A percentile compares a stretch with the other conserved stretches of the same genome.
These are phyloP conservation scores for Magallana angulata DNA, from an alignment of 1,140 invertebrate genomes.

Conservation along the genomic window DNA sequence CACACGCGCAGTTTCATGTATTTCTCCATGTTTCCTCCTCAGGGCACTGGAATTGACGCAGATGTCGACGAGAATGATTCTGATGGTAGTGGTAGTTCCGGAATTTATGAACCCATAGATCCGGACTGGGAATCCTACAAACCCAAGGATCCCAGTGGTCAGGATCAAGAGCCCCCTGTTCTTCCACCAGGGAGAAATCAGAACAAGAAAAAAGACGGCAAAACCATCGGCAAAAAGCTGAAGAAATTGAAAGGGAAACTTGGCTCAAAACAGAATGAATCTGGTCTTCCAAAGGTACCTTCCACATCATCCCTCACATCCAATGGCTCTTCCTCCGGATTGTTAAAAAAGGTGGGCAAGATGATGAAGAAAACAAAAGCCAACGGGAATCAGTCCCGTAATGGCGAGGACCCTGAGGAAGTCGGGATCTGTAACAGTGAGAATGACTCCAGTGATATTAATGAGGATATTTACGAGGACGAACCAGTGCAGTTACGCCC, in stretches of 20 bases:
- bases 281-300: background rate
- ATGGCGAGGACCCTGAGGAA: constrained; percentile 13
- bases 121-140: constrained; percentile 14
- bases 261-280: constrained; percentile 19
- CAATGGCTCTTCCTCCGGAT: background rate
- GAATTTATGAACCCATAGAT: constrained; percentile 35
- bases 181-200: constrained; percentile 5
- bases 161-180: constrained; percentile 14
- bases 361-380: constrained; percentile 34
- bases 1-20: background rate
- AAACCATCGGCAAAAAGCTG: constrained; percentile 32
- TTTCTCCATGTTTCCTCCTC: background rate
- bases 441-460: constrained; percentile 24
- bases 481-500: constrained; percentile 31
- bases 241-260: constrained; percentile 37
- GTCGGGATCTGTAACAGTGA: constrained; percentile 20
- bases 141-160: background rate
- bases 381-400: background rate
- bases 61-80: constrained; percentile 29
- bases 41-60: constrained; percentile 26
- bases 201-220: constrained; percentile 29
- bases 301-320: constrained; percentile 16
- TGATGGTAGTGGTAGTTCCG: constrained; percentile 32
- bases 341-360: constrained; percentile 23
- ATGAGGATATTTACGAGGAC: constrained; percentile 18